Evolutionary conservation across 1,140 invertebrate genomes (phyloP), one percentile per base, ranked within the genome.

Genomic region (Caerostris darwini): DNA sequence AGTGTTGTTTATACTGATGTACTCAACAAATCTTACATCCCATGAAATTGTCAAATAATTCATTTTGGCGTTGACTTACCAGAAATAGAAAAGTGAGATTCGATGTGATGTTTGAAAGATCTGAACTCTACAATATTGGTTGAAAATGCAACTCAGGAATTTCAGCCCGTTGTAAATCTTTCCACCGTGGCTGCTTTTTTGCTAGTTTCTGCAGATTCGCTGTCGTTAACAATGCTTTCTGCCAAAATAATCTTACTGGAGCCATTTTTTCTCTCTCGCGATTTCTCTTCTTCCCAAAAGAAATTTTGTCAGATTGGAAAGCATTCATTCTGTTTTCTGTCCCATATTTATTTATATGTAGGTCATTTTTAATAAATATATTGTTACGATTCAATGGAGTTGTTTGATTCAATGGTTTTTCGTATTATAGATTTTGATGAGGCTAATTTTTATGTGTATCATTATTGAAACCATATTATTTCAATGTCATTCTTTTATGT

Each of bases 61-160:
- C 71, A 3, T 53, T 50, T 10, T 77, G 50, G 2, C 8, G 3
- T 77, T 12, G 8, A 12, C 10, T 8, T 10, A 12, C 7, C 71
- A 12, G 53, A 12, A 77, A 34, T 53, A 77, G 19, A 14, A 77
- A 77, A 53, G 71, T 5, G 6, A 12, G 61, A 67, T 67, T n/a
- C 61, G n/a, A 14, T 77, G 71, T 2, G 19, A 19, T 50, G 10
- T 77, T 77, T 77, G 3, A 77, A 67, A 77, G 19, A 8, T 77
- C 5, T 53, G 50, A 77, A 77, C 71, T 50, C 53, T 34, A 3
- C 8, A 53, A 50, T 77, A 77, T 53, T 77, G 5, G 34, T 53
- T 3, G 71, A 77, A 77, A 77, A 50, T 77, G 71, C 71, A 77
- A 77, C 71, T 77, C 71, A 3, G 34, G 71, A 50, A 77, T 53